Evolutionary conservation across 2,797 vertebrate genomes (phyloP), one percentile per base, ranked within the genome.

Genomic region (Channa striata): DNA sequence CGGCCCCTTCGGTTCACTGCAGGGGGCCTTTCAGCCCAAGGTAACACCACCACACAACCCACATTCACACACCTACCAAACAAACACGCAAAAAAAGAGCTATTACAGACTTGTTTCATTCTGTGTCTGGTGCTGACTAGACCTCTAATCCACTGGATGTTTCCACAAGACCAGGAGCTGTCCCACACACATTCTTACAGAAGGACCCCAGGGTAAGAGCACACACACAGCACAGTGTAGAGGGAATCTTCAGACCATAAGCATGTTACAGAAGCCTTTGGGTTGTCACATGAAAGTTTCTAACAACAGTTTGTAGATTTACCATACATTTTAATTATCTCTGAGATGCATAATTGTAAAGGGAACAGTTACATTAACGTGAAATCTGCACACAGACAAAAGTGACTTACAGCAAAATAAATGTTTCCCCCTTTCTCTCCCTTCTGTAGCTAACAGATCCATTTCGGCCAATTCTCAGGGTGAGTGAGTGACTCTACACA

Each of bases 11-110:
- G 96, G 98, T 83, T 99, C 98, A 0, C 94, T 99, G 43, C 97
- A 99, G 93, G 98, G 98, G 82, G 98, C 98, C 36, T 99, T 99
- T 90, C 98, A 99, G 62, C 98, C 98, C 84, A 99, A 99, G 96
- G 97, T 99, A 92, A 76, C 51, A 56, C 4, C 25, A 30, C 25
- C 30, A 6, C 46, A 6, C 50, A 21, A 10, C 5, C 59, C 44
- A 47, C 57, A 1, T 8, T 3, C 25, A 16, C 62, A 43, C 51
- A 58, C 54, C 16, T 54, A 57, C n/a, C 1, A 25, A 1, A 73
- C 43, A 60, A 46, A 47, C 11, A n/a, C n/a, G n/a, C 6, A 34
- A 23, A 44, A 16, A 8, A 40, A 11, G 20, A 78, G 25, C 56
- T 67, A 61, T 63, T 59, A 58, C 58, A 53, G 68, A 59, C n/a